Evolutionary conservation across 2,797 vertebrate genomes (phyloP).

Genomic region (Rousettus madagascariensis): DNA sequence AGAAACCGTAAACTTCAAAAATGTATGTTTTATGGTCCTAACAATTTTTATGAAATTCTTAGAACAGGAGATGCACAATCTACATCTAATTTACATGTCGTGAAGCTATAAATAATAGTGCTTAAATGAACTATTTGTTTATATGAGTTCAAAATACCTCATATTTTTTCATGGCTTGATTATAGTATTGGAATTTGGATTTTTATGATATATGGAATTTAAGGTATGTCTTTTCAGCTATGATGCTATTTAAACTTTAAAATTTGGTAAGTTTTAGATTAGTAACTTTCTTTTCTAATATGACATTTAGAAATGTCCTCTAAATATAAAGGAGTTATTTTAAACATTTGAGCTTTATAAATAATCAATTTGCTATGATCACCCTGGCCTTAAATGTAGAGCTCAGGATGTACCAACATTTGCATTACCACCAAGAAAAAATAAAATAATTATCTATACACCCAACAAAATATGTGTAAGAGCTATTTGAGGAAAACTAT

Average conservation of each 20-base stretch:
- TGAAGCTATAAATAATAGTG: background rate
- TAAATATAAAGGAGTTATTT: background rate
- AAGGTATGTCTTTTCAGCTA: background rate
- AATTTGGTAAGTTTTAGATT: background rate
- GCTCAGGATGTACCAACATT: background rate
- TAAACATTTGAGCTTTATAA: background rate
- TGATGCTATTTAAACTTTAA: background rate
- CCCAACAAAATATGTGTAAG: background rate
- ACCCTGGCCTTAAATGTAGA: background rate
- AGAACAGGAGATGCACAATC: no score
- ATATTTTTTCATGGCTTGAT: background rate
- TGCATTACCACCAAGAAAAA: background rate
- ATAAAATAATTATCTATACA: background rate
- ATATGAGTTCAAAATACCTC: background rate
- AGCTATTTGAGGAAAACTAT: background rate
- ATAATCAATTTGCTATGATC: background rate
- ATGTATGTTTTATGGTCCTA: no score
- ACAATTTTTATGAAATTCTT: no score
- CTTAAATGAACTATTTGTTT: background rate
- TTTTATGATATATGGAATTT: background rate
- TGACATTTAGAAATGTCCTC: background rate
- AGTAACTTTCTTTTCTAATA: background rate
- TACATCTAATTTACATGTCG: no score
- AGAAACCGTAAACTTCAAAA: no score
- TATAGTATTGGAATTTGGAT: background rate